Evolutionary conservation across 2,888 invertebrate genomes (phyloP).

Genomic region (Holacanthella duospinosa): DNA sequence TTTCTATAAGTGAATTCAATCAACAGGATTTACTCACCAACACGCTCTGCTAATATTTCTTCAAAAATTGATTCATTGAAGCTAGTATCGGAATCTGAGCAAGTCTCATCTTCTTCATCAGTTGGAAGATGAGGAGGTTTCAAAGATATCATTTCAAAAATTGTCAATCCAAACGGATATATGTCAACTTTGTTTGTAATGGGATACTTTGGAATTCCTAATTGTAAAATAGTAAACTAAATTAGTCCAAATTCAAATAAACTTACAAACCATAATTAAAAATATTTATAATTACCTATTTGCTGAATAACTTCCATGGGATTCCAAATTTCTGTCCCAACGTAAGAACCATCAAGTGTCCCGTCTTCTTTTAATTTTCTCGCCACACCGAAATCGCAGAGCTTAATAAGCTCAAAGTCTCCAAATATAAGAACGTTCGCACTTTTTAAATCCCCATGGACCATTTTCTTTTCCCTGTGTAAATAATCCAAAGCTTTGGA

Average conservation of each 20-base stretch:
- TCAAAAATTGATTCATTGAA: conserved; percentile 28
- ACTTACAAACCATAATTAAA: no score
- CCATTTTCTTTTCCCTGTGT: conserved; percentile 56
- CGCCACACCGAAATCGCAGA: conserved; percentile 78
- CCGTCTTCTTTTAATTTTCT: conserved; percentile 57
- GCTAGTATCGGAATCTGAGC: background rate
- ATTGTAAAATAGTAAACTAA: background rate
- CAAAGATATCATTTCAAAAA: conserved; percentile 72
- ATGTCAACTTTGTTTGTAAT: conserved; percentile 65
- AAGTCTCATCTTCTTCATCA: conserved; percentile 10
- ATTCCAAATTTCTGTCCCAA: conserved; percentile 67
- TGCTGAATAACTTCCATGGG: conserved; percentile 59
- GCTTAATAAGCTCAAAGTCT: conserved; percentile 61
- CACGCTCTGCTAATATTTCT: conserved; percentile 17
- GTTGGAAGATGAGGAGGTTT: conserved; percentile 47
- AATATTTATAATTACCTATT: no score
- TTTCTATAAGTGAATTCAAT: background rate
- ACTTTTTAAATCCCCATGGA: conserved; percentile 78
- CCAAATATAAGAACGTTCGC: conserved; percentile 62
- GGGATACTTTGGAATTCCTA: conserved; percentile 39
- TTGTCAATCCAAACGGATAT: conserved; percentile 63
- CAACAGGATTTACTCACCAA: conserved; percentile 18
- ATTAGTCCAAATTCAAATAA: no score
- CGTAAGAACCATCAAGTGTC: conserved; percentile 52
- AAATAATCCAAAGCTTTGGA: conserved; percentile 63